Evolutionary conservation across 1,140 invertebrate genomes (phyloP).

Genomic region (Archivesica marissinica): DNA sequence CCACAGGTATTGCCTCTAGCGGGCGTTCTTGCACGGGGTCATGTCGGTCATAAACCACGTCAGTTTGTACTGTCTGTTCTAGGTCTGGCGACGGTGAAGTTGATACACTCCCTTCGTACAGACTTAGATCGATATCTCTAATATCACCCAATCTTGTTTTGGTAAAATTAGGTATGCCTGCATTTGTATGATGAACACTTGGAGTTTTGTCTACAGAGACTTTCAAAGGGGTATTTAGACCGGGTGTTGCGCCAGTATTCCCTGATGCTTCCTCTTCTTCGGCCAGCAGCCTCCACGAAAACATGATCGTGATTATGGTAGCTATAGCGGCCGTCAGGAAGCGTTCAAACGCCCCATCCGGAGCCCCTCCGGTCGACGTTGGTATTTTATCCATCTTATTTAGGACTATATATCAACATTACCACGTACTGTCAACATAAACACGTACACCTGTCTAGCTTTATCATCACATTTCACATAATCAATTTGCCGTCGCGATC

Average conservation of each 20-base stretch:
- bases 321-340: slow-evolving; percentile 81
- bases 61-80: background rate
- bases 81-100: slow-evolving; percentile 3
- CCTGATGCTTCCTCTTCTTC: slow-evolving; percentile 66
- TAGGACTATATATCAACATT: background rate
- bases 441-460: slow-evolving; percentile 26
- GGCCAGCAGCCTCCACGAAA: slow-evolving; percentile 80
- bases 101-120: slow-evolving; percentile 19
- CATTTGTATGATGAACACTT: background rate
- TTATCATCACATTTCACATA: slow-evolving; percentile 36
- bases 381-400: slow-evolving; percentile 51
- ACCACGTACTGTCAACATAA: slow-evolving; percentile 29
- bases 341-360: slow-evolving; percentile 80
- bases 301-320: slow-evolving; percentile 81
- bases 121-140: slow-evolving; percentile 20
- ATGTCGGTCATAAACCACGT: slow-evolving; percentile 32
- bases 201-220: slow-evolving; percentile 26
- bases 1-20: slow-evolving; percentile 23
- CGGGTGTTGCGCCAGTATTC: background rate
- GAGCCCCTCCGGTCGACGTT: slow-evolving; percentile 46
- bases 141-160: slow-evolving; percentile 5
- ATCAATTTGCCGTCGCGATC: slow-evolving; percentile 3
- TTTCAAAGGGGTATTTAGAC: slow-evolving; percentile 3
- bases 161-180: background rate
- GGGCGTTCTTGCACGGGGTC: slow-evolving; percentile 21